phyloP scores from a whole-genome alignment of 2,797 vertebrate genomes.

The Leptodactylus fallax region DNA sequence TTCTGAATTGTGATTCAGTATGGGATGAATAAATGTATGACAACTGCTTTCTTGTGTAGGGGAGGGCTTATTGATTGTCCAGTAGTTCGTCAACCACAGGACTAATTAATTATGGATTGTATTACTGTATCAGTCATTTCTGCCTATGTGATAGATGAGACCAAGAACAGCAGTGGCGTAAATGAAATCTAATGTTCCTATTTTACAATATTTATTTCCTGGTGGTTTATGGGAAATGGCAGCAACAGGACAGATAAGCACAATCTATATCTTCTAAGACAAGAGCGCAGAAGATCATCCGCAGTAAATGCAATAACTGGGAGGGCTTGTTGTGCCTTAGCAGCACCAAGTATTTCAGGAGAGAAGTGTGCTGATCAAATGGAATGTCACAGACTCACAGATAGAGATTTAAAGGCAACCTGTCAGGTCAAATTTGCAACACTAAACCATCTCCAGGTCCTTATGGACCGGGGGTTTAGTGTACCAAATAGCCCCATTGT shows the following conservation, averaged over 20 bases:
- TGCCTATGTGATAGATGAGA: conserved; percentile 32
- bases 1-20: not conserved
- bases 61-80: conserved; percentile 52
- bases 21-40: conserved; percentile 5
- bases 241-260: not conserved
- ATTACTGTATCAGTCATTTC: conserved; percentile 16
- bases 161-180: not conserved
- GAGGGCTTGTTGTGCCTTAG: not conserved
- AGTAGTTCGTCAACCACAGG: conserved; percentile 47
- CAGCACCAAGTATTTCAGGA: not conserved
- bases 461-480: too few relatives aligned
- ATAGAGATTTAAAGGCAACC: too few relatives aligned
- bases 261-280: not conserved
- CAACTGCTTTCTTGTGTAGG: conserved; percentile 18
- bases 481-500: too few relatives aligned
- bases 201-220: not conserved
- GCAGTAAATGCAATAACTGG: not conserved
- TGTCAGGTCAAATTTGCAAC: too few relatives aligned
- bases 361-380: too few relatives aligned
- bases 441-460: too few relatives aligned
- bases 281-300: not conserved
- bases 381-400: too few relatives aligned
- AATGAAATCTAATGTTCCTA: not conserved
- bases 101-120: conserved; percentile 66
- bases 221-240: not conserved